A percentile compares a stretch with the other conserved stretches of the same genome.
These are phyloP conservation scores for zebrafish (Danio rerio) DNA, from an alignment of 2,113 vertebrate species.

Conservation along the genomic window DNA sequence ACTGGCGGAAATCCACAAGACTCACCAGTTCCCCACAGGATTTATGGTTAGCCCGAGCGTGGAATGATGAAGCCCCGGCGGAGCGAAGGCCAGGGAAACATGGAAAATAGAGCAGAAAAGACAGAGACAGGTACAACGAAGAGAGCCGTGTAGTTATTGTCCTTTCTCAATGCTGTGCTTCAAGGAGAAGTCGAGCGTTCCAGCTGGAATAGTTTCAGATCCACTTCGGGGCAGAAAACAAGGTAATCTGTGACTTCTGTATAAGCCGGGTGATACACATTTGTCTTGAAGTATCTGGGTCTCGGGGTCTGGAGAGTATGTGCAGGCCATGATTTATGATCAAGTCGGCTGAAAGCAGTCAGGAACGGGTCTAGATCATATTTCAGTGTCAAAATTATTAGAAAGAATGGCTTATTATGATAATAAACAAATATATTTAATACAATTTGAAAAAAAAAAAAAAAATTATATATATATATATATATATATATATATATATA, in stretches of 20 bases:
- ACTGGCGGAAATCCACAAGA: background rate
- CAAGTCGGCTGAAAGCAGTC: too few species aligned
- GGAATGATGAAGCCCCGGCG: conserved; percentile 28
- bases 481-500: too few species aligned
- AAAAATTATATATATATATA: too few species aligned
- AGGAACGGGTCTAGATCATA: too few species aligned
- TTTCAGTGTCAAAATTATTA: too few species aligned
- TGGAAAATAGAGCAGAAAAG: conserved; percentile 16
- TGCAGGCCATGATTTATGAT: too few species aligned
- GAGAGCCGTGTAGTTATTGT: conserved; percentile 1
- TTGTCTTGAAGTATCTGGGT: conserved; percentile 1
- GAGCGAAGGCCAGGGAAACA: background rate
- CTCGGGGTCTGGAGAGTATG: too few species aligned
- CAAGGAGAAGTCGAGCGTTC: background rate
- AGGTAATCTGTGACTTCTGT: background rate
- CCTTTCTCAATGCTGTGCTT: background rate
- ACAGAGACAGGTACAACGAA: background rate
- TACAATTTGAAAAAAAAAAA: too few species aligned
- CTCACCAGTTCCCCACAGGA: conserved; percentile 23
- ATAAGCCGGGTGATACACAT: background rate
- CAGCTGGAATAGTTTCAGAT: background rate
- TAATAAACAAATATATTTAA: too few species aligned
- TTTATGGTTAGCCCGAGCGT: background rate
- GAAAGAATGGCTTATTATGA: too few species aligned
- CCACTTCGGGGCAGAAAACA: background rate